Base-by-base conservation (phyloP, 2,113 vertebrate genomes). In the Pangasianodon gigas region DNA sequence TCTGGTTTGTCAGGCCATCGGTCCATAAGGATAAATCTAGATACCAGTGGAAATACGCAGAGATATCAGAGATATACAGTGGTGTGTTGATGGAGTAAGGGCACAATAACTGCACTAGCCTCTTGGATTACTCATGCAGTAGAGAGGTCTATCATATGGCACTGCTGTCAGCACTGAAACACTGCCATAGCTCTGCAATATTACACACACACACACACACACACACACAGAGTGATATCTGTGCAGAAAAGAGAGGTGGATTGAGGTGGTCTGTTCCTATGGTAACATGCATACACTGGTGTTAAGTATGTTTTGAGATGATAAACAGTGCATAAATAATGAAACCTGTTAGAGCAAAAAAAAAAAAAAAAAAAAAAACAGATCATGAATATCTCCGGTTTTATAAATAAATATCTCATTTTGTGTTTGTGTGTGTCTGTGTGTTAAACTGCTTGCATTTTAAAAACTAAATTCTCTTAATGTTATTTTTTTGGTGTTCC, bases 251-350 rank as follows among this genome's bases (percentile, higher is more conserved):
- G 26, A 74, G 11, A 74, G 19, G 67, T n/a, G 81, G 52, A 71
- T 41, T 48, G 21, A 48, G 44, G 26, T 52, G 79, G 48, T 58
- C 54, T 89, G 89, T 89, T 89, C 44, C 89, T 56, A 89, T 89
- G 89, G 89, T 44, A 81, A 89, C 58, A 51, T 85, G 29, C 71
- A 67, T 65, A 52, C 6, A 7, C 81, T 74, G 8, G 6, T 75
- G 29, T 69, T 88, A 24, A 46, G 2, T 24, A 79, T 86, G n/a
- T 80, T 89, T 86, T 86, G 8, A 81, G 65, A 86, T 86, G 84
- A 54, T 90, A 86, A 86, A 80, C 46, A 86, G 48, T 86, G 82
- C 75, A 90, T 86, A 69, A 90, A 62, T 75, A 90, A 37, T 80
- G 21, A 89, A 65, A 74, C 71, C 67, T 56, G 7, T 21, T 54